Evolutionary conservation across 2,113 vertebrate species (phyloP).

Genomic region (Anolis carolinensis): DNA sequence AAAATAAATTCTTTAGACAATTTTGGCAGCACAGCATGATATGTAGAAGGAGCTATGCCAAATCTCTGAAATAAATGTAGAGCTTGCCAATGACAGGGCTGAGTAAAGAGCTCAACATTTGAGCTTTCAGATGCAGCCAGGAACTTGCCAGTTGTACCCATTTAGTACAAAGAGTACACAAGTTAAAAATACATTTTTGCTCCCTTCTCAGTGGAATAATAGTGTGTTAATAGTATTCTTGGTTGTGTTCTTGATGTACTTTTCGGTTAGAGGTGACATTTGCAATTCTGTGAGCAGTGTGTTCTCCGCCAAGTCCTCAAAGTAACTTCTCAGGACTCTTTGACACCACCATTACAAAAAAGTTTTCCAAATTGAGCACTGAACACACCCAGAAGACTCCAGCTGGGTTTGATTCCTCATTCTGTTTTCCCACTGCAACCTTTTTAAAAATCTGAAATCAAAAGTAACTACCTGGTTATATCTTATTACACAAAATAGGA

Average conservation of each 20-base stretch:
- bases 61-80: conserved; percentile 7
- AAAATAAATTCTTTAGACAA: conserved; percentile 30
- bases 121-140: conserved; percentile 33
- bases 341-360: no score
- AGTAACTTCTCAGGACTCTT: no score
- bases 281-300: no score
- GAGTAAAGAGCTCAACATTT: conserved; percentile 10
- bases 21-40: conserved; percentile 25
- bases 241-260: conserved; percentile 34
- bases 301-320: no score
- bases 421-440: no score
- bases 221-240: conserved; percentile 22
- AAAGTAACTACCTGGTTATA: no score
- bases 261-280: no score
- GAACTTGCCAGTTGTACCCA: conserved; percentile 9
- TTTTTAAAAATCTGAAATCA: no score
- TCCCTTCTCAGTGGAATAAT: conserved; percentile 38
- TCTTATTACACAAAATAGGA: no score
- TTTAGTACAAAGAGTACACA: conserved; percentile 34
- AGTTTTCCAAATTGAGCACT: no score
- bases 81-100: conserved; percentile 10
- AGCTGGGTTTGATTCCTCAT: no score
- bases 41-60: neutral
- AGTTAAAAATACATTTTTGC: conserved; percentile 33
- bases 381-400: no score